Base-by-base conservation (phyloP, 2,888 invertebrate species). In the Calameuta idolon region DNA sequence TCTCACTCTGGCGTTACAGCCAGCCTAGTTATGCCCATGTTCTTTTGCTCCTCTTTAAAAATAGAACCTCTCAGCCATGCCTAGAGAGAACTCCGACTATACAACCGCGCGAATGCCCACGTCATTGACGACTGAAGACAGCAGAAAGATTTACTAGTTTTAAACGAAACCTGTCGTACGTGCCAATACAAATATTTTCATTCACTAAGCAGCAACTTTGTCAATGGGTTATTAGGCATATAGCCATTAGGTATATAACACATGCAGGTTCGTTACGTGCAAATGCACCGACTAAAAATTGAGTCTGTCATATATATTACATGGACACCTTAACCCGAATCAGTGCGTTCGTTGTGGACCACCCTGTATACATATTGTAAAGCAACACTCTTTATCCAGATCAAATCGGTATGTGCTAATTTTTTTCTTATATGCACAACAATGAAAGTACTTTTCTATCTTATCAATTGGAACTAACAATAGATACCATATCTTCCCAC, bases 401-500 rank as follows among this genome's bases (percentile, higher is more conserved):
- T 55, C 0, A 55, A 15, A 23, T 23, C 9, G 23, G 2, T 23
- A 23, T 5, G 9, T 2, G 55, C 5, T 0, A 9, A 55, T 55
- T 55, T 55, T 55, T 55, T 55, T 15, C 1, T 9, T 23, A 23
- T 23, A 55, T 23, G 2, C 55, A 55, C 55, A 55, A 23, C 23
- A 9, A 55, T 23, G 4, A 55, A 23, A 23, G 23, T 40, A 5
- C 15, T 55, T 23, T 55, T 23, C 0, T 23, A 5, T 55, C 4
- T 40, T 55, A 55, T 55, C 23, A 55, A 55, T 55, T 55, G 55
- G 9, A 55, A 55, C 9, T 23, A 9, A 55, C 23, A 23, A 55
- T 55, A 23, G 55, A 9, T 71, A 71, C 71, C 71, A 31, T 71
- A 23, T 71, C 71, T 34, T 82, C 80, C 81, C 82, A 82, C 81